Conservation (phyloP, 2,888 invertebrate species). For the Physocephala rufipes region DNA sequence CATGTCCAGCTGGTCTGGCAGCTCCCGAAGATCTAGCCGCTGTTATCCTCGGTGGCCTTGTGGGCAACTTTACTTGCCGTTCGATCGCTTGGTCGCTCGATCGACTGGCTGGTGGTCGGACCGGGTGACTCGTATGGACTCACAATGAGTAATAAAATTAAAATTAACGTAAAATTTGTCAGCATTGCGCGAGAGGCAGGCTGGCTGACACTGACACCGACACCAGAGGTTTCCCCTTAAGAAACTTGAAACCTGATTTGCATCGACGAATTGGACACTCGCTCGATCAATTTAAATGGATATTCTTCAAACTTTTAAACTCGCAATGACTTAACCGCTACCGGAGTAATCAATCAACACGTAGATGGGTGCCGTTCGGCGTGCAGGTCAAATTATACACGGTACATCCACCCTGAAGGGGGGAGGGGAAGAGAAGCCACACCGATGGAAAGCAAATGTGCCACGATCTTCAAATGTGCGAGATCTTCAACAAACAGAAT, state of each 20-base stretch:
- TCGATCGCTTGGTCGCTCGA: too few species aligned
- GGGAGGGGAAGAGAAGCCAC: neutral
- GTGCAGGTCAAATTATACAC: neutral
- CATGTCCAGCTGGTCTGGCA: neutral
- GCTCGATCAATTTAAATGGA: constrained; percentile 5
- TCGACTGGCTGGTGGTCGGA: too few species aligned
- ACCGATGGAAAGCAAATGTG: neutral
- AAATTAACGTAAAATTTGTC: constrained; percentile 32
- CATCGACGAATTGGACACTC: constrained; percentile 16
- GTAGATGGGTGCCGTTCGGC: too few species aligned
- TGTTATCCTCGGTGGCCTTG: neutral
- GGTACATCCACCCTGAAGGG: too few species aligned
- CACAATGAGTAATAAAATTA: constrained; percentile 30
- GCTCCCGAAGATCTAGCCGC: neutral
- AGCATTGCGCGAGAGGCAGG: neutral
- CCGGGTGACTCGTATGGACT: constrained; percentile 10
- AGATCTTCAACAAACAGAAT: constrained; percentile 15
- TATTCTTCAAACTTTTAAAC: constrained; percentile 15
- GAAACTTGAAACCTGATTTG: constrained; percentile 9
- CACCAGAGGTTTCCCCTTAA: too few species aligned
- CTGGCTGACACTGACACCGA: too few species aligned
- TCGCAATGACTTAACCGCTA: constrained; percentile 3
- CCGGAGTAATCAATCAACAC: constrained; percentile 16
- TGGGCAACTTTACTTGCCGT: neutral
- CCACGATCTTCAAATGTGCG: constrained; percentile 16